Conservation (phyloP, 2,888 invertebrate species). For the Ashinkailepas kermadecensis region DNA sequence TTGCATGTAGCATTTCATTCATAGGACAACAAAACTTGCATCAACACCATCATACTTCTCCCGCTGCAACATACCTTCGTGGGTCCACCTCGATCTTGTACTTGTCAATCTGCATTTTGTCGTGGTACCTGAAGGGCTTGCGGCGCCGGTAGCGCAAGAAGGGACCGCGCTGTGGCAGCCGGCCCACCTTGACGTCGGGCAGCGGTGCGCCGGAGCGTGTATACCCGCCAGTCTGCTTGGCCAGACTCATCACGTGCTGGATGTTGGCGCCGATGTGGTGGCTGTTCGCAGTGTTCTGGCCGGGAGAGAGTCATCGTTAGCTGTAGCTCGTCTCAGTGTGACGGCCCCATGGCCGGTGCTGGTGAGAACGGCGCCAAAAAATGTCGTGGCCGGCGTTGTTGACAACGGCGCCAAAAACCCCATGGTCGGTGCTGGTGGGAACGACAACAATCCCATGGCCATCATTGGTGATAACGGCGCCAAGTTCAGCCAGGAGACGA, state of each 20-base stretch:
- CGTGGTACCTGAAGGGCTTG: neutral
- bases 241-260: conserved; percentile 12
- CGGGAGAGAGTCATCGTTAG: neutral
- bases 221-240: conserved; percentile 2
- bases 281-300: neutral
- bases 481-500: no score
- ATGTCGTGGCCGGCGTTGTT: no score
- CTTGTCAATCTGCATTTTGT: conserved; percentile 17
- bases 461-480: no score
- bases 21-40: no score
- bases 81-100: conserved; percentile 17
- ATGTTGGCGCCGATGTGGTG: conserved; percentile 22
- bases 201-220: neutral
- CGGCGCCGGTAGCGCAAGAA: neutral
- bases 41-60: no score
- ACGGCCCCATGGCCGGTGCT: no score
- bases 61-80: neutral
- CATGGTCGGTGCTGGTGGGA: no score
- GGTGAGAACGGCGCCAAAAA: no score
- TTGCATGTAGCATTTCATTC: no score
- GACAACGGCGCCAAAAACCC: no score
- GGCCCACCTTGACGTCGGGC: conserved; percentile 17
- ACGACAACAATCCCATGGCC: no score
- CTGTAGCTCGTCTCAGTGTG: no score
- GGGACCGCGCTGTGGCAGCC: neutral